These are phyloP conservation scores for Lepidonotus clava DNA, from an alignment of 2,888 invertebrate species.

Conservation along the genomic window DNA sequence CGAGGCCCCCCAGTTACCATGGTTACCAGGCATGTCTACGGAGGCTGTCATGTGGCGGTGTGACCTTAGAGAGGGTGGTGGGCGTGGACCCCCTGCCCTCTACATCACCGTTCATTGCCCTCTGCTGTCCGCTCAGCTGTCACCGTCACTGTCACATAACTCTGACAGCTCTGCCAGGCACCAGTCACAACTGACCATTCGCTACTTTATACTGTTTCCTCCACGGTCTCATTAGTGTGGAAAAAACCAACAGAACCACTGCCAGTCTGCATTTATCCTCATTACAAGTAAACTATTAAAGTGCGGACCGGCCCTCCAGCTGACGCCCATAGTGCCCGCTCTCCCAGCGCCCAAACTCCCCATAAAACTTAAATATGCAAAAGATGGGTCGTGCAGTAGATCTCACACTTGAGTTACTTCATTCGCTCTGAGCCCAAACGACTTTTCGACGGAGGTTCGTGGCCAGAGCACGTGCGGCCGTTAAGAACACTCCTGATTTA, in stretches of 20 bases:
- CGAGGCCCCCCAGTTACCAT: constrained; percentile 5
- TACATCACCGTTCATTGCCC: constrained; percentile 27
- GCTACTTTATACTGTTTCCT: constrained; percentile 46
- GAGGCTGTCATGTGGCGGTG: not conserved
- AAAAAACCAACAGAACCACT: constrained; percentile 31
- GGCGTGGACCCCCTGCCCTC: not conserved
- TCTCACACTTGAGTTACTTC: constrained; percentile 26
- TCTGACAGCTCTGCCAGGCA: not conserved
- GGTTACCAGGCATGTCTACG: not conserved
- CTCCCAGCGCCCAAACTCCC: constrained; percentile 4
- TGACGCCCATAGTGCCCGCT: not conserved
- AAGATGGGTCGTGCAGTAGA: constrained; percentile 36
- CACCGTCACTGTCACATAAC: constrained; percentile 47
- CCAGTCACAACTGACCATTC: constrained; percentile 35
- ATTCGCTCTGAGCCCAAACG: constrained; percentile 24
- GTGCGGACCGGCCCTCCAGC: not conserved
- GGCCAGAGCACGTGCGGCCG: constrained; percentile 9
- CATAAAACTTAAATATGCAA: constrained; percentile 48
- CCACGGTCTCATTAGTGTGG: constrained; percentile 29
- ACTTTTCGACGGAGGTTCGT: not conserved
- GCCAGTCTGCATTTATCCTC: constrained; percentile 24
- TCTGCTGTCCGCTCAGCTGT: constrained; percentile 41
- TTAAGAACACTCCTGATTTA: constrained; percentile 23
- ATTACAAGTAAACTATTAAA: constrained; percentile 40
- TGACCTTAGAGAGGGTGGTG: constrained; percentile 18